Conservation (phyloP, 2,797 vertebrate species). For the Bovichtus variegatus region DNA sequence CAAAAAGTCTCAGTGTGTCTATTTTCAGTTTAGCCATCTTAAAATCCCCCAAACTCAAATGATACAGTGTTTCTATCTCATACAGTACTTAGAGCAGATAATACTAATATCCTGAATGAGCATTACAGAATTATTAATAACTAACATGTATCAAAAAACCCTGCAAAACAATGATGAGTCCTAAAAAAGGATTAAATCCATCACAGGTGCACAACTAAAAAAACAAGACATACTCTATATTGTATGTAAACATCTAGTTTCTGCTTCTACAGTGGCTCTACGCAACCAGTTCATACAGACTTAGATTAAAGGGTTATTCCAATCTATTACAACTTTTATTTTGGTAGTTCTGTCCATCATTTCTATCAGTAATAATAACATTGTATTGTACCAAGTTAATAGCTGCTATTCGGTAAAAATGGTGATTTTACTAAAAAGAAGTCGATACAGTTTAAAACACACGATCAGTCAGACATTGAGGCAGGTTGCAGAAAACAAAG, state of each 20-base stretch:
- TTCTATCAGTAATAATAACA: neutral
- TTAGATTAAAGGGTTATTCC: slow-evolving; percentile 9
- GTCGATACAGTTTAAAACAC: neutral
- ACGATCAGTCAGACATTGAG: too few relatives aligned
- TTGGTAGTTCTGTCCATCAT: slow-evolving; percentile 6
- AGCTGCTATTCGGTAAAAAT: neutral
- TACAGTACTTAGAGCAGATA: slow-evolving; percentile 43
- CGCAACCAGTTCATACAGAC: slow-evolving; percentile 19
- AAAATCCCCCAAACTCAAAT: neutral
- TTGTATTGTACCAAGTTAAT: neutral
- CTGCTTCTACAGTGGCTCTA: slow-evolving; percentile 37
- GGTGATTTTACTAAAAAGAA: neutral
- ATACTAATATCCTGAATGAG: slow-evolving; percentile 39
- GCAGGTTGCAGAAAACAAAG: neutral
- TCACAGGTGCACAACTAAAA: slow-evolving; percentile 6
- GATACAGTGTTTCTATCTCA: slow-evolving; percentile 29
- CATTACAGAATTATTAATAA: slow-evolving; percentile 31
- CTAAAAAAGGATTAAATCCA: slow-evolving; percentile 36
- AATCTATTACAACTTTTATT: slow-evolving; percentile 16
- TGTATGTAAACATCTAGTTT: slow-evolving; percentile 18
- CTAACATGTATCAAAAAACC: slow-evolving; percentile 31
- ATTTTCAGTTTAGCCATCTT: neutral
- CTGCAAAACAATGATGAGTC: slow-evolving; percentile 6
- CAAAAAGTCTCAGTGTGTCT: slow-evolving; percentile 23
- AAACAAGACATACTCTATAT: neutral